A percentile compares a stretch with the other conserved stretches of the same genome.
phyloP scores from a whole-genome alignment of 2,797 vertebrate genomes.

The Intellagama lesueurii region DNA sequence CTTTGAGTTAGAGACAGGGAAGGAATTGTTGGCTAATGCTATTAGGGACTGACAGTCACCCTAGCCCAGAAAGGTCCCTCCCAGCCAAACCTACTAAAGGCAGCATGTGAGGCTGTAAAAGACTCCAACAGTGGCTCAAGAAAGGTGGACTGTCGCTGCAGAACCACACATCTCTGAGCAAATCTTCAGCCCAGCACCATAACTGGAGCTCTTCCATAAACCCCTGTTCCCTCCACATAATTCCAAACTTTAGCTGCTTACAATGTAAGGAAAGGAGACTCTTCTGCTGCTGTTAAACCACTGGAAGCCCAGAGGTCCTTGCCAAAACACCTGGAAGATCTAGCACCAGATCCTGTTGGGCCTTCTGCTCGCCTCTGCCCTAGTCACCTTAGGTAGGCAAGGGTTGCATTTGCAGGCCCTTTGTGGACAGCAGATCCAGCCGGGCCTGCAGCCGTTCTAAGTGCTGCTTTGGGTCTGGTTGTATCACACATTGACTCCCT shows the following conservation, averaged over 20 bases:
- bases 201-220: background rate
- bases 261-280: background rate
- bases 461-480: slow-evolving; percentile 2
- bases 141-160: background rate
- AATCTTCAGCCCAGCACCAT: background rate
- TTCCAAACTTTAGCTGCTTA: background rate
- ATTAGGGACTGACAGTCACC: too few species aligned
- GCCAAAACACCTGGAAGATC: background rate
- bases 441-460: background rate
- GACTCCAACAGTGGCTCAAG: background rate
- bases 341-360: background rate
- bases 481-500: slow-evolving; percentile 18
- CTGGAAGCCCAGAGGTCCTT: background rate
- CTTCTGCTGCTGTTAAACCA: background rate
- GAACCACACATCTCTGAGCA: background rate
- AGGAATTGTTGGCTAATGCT: too few species aligned
- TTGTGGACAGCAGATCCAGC: background rate
- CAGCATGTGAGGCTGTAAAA: too few species aligned
- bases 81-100: too few species aligned
- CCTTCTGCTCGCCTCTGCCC: background rate
- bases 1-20: too few species aligned
- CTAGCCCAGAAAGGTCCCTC: too few species aligned
- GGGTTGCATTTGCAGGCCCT: background rate
- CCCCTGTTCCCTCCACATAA: background rate
- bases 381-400: background rate